Percentiles rank a stretch among this genome's conserved stretches.
Conservation (phyloP, 2,797 vertebrate species). For the Cercopithecus hamlyni region DNA sequence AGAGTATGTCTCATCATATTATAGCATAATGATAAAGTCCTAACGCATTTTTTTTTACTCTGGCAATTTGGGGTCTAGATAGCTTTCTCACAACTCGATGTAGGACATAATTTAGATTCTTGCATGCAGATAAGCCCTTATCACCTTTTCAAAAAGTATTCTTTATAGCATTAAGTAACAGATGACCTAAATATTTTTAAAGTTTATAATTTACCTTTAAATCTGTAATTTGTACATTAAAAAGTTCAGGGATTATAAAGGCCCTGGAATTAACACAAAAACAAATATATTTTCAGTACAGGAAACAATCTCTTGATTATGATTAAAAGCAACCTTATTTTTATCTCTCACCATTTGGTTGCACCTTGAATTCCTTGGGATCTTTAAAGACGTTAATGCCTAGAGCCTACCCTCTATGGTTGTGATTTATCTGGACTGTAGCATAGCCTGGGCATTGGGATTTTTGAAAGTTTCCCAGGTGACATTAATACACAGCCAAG, state of each 20-base stretch:
- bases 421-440: background rate
- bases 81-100: background rate
- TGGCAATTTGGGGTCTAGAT: background rate
- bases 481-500: background rate
- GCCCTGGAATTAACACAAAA: background rate
- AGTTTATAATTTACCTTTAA: background rate
- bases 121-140: background rate
- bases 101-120: background rate
- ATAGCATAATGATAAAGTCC: background rate
- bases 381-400: background rate
- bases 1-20: background rate
- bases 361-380: background rate
- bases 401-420: background rate
- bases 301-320: background rate
- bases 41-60: background rate
- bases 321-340: background rate
- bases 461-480: background rate
- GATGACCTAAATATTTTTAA: background rate
- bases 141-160: background rate
- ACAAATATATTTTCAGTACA: background rate
- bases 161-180: background rate
- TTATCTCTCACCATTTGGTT: background rate
- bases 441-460: background rate
- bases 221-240: background rate
- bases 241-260: background rate